Evolutionary conservation across 2,888 invertebrate genomes (phyloP).

Genomic region (Melipona bicolor): DNA sequence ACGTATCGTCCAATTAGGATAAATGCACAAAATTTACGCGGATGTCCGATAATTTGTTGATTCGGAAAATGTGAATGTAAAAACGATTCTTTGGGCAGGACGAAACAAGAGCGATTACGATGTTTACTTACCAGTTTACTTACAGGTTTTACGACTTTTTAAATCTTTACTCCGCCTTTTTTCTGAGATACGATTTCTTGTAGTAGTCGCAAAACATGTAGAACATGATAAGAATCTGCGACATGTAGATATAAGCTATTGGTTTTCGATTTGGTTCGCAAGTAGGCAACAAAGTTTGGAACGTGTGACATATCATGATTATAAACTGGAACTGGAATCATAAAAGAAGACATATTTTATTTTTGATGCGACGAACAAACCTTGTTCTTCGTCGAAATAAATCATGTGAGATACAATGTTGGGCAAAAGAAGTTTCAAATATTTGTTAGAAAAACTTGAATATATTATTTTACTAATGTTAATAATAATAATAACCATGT

Average conservation of each 20-base stretch:
- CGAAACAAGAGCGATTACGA: neutral
- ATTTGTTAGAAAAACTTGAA: too few relatives aligned
- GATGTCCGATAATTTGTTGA: neutral
- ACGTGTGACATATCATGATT: slow-evolving; percentile 87
- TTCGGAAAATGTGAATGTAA: neutral
- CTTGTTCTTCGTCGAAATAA: too few relatives aligned
- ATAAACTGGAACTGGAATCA: slow-evolving; percentile 88
- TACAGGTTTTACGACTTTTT: neutral
- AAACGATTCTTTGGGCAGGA: neutral
- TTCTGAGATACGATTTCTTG: slow-evolving; percentile 85
- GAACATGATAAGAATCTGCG: slow-evolving; percentile 88
- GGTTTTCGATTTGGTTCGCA: slow-evolving; percentile 86
- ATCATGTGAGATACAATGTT: too few relatives aligned
- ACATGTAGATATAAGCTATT: slow-evolving; percentile 86
- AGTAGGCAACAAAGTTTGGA: slow-evolving; percentile 85
- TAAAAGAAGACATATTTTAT: neutral
- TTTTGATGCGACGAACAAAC: neutral
- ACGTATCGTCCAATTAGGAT: neutral
- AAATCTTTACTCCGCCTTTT: slow-evolving; percentile 72
- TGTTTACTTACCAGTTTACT: slow-evolving; percentile 19
- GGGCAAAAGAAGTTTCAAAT: too few relatives aligned
- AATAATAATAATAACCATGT: too few relatives aligned
- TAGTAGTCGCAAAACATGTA: slow-evolving; percentile 91
- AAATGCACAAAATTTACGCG: neutral
- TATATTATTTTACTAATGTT: too few relatives aligned